A percentile compares a stretch with the other conserved stretches of the same genome.
Evolutionary conservation across 2,888 invertebrate genomes (phyloP).

Genomic region (Agriopis marginaria): DNA sequence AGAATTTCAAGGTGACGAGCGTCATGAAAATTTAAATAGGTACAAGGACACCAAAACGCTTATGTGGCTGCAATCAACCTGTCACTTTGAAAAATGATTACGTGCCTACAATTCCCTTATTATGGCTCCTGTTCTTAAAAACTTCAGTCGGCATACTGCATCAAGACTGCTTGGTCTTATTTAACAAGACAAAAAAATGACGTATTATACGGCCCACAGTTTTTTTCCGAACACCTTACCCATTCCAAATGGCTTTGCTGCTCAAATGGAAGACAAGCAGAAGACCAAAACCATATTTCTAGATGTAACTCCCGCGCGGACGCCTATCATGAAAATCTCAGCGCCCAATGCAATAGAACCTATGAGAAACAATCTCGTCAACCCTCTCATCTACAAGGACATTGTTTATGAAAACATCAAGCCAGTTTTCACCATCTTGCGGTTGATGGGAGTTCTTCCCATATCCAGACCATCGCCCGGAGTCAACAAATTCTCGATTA

Average conservation of each 20-base stretch:
- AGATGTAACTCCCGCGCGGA: conserved; percentile 73
- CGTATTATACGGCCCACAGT: conserved; percentile 64
- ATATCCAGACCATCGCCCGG: conserved; percentile 82
- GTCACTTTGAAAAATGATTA: conserved; percentile 74
- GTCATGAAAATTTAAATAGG: conserved; percentile 66
- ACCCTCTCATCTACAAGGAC: conserved; percentile 69
- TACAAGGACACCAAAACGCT: conserved; percentile 65
- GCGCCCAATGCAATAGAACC: conserved; percentile 69
- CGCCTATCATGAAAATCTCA: conserved; percentile 61
- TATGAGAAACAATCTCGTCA: conserved; percentile 67
- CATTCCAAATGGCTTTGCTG: conserved; percentile 70
- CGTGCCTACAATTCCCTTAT: conserved; percentile 50
- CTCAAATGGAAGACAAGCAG: conserved; percentile 63
- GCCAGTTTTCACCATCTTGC: conserved; percentile 75
- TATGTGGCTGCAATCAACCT: conserved; percentile 73
- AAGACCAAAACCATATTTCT: conserved; percentile 72
- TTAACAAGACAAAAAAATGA: conserved; percentile 58
- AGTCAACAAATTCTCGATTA: conserved; percentile 76
- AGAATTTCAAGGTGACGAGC: conserved; percentile 69
- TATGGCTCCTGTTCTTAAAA: conserved; percentile 56
- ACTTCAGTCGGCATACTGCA: conserved; percentile 53
- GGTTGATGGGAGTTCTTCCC: conserved; percentile 88
- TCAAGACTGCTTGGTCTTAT: conserved; percentile 38
- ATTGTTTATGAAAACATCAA: conserved; percentile 80
- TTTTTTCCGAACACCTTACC: conserved; percentile 60